These are phyloP conservation scores for Epinotia demarniana DNA, from an alignment of 2,888 invertebrate genomes.

Conservation along the genomic window DNA sequence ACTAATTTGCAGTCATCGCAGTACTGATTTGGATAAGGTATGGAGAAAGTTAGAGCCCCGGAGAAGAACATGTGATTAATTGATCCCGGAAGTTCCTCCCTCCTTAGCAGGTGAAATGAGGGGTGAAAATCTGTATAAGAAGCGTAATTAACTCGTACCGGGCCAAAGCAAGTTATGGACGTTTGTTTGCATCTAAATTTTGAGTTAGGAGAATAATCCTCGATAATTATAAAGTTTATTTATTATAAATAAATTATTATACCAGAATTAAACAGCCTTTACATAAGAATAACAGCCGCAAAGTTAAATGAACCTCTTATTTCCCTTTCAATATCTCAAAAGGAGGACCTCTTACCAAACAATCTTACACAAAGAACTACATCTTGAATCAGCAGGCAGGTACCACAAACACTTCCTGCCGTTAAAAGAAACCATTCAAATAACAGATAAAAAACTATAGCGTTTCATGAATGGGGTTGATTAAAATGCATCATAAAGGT, in stretches of 20 bases:
- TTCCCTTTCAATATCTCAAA: slow-evolving; percentile 22
- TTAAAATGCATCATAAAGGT: slow-evolving; percentile 54
- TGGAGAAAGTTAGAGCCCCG: not conserved
- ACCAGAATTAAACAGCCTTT: no score
- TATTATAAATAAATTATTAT: no score
- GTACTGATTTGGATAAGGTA: not conserved
- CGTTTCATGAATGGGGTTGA: slow-evolving; percentile 45
- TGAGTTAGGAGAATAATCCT: no score
- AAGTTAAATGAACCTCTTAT: slow-evolving; percentile 3
- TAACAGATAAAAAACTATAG: slow-evolving; percentile 33
- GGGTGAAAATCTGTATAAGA: not conserved
- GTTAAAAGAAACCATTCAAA: slow-evolving; percentile 43
- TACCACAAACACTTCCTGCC: slow-evolving; percentile 42
- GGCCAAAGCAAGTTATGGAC: no score
- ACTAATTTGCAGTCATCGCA: no score
- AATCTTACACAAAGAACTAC: slow-evolving; percentile 35
- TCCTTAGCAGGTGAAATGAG: not conserved
- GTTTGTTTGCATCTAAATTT: no score
- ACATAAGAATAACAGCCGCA: not conserved
- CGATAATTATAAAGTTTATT: no score
- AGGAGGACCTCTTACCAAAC: slow-evolving; percentile 30
- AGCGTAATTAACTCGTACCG: not conserved
- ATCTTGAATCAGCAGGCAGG: slow-evolving; percentile 36
- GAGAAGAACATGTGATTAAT: not conserved
- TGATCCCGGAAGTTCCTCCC: not conserved